Evolutionary conservation across 2,888 invertebrate species (phyloP).

Genomic region (Drosophila kanekoi): DNA sequence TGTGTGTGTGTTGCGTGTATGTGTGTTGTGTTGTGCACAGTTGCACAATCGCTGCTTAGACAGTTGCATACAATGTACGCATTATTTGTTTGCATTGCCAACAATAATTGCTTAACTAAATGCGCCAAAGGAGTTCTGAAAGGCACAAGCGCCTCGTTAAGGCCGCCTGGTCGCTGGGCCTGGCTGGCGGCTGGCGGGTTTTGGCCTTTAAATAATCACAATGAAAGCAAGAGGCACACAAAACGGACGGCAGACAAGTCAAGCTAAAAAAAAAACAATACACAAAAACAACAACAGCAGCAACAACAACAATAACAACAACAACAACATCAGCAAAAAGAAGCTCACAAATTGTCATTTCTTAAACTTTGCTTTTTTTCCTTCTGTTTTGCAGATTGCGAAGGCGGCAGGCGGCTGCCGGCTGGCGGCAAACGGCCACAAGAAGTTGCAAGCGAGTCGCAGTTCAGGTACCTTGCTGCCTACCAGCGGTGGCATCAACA

Average conservation of each 20-base stretch:
- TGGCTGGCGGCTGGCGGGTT: slow-evolving; percentile 20
- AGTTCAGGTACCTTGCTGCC: slow-evolving; percentile 42
- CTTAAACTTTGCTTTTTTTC: slow-evolving; percentile 67
- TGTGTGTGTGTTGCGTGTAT: not conserved
- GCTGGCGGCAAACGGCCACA: slow-evolving; percentile 14
- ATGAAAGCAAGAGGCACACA: slow-evolving; percentile 66
- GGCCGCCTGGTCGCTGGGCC: slow-evolving; percentile 28
- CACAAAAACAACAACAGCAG: slow-evolving; percentile 41
- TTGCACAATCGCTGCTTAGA: slow-evolving; percentile 51
- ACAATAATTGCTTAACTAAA: slow-evolving; percentile 79
- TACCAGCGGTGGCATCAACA: slow-evolving; percentile 11
- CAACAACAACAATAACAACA: slow-evolving; percentile 41
- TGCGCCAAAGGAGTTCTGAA: slow-evolving; percentile 67
- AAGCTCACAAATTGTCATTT: slow-evolving; percentile 82
- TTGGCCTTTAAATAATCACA: slow-evolving; percentile 78
- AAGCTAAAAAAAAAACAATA: slow-evolving; percentile 52
- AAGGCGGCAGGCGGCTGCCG: slow-evolving; percentile 65
- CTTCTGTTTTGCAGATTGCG: slow-evolving; percentile 69
- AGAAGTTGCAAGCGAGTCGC: slow-evolving; percentile 35
- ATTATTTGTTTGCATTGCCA: slow-evolving; percentile 79
- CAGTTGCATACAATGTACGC: slow-evolving; percentile 73
- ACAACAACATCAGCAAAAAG: slow-evolving; percentile 57
- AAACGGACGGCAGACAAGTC: slow-evolving; percentile 47
- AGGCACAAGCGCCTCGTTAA: slow-evolving; percentile 75
- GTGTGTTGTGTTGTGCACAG: slow-evolving; percentile 3